These are phyloP conservation scores for Poeciliopsis turrubarensis DNA, from an alignment of 2,113 vertebrate species.

Conservation along the genomic window DNA sequence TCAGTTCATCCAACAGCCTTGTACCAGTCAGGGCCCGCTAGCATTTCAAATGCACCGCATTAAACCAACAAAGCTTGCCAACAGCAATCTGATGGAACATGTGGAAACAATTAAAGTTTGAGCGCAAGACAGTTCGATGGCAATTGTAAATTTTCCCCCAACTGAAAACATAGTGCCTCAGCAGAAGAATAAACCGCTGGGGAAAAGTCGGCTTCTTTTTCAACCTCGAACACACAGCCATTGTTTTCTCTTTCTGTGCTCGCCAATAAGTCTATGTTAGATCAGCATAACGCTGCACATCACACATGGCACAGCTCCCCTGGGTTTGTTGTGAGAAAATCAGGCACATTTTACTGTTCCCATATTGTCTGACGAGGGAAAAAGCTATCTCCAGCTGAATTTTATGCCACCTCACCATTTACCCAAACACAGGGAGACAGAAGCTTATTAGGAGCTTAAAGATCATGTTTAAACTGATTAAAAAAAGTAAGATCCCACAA, in stretches of 20 bases:
- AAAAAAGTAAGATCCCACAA: slow-evolving; percentile 15
- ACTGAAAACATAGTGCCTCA: slow-evolving; percentile 46
- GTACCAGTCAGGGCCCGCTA: slow-evolving; percentile 45
- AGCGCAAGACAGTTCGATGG: slow-evolving; percentile 59
- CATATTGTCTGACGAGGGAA: slow-evolving; percentile 51
- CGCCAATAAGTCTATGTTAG: slow-evolving; percentile 32
- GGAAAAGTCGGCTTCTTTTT: background rate
- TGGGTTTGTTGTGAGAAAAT: slow-evolving; percentile 39
- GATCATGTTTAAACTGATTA: slow-evolving; percentile 28
- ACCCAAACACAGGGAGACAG: slow-evolving; percentile 20
- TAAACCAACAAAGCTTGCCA: slow-evolving; percentile 51
- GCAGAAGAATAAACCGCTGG: slow-evolving; percentile 42
- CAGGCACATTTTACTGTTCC: slow-evolving; percentile 53
- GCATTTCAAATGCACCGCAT: slow-evolving; percentile 55
- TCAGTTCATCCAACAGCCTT: slow-evolving; percentile 28
- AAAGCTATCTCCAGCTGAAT: slow-evolving; percentile 41
- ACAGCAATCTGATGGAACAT: slow-evolving; percentile 69
- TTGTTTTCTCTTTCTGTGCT: slow-evolving; percentile 58
- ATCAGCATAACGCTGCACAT: slow-evolving; percentile 44
- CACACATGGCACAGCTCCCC: slow-evolving; percentile 34
- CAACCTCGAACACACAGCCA: slow-evolving; percentile 46
- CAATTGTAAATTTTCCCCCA: slow-evolving; percentile 46
- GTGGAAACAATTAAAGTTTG: slow-evolving; percentile 74
- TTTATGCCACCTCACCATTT: slow-evolving; percentile 13
- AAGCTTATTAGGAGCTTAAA: slow-evolving; percentile 24